Base-by-base conservation (phyloP, 1,140 invertebrate species). In the Eufriesea mexicana region DNA sequence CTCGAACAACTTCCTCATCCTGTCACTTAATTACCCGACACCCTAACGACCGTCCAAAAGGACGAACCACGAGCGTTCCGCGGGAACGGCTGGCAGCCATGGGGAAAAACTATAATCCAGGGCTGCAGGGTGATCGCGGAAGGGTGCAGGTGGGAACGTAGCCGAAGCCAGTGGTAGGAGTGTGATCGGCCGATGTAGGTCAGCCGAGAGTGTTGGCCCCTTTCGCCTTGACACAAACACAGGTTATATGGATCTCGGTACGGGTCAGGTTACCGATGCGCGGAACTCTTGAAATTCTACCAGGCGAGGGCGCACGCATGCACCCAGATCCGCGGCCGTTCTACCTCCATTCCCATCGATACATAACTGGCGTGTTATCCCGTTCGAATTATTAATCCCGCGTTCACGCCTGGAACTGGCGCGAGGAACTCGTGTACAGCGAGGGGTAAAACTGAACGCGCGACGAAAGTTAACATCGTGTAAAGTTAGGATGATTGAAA, bases 171-270 rank as follows among this genome's bases (percentile, higher is more conserved):
- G 35, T 49, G 79, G 86, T 64, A 71, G 85, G 77, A 83, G 80
- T 66, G 85, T 68, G 90, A 91, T 90, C 89, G 87, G 84, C 76
- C 75, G 85, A 92, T 93, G 90, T 92, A 91, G 91, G 92, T 92
- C 91, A 90, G 86, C 76, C 79, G 90, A 91, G 91, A 92, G 88
- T 93, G 85, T 93, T 92, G 90, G 88, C 89, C 91, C 70, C 81
- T 83, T 79, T 92, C 49, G 91, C 92, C 92, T 90, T 93, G 91
- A 93, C 92, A 93, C 89, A 75, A 86, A 91, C 92, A 84, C 91
- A 91, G 90, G 91, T 91, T 93, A 88, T 90, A 90, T 87, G 79
- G 86, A 87, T 87, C 83, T 85, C 83, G 86, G 86, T 84, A 74
- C 81, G 84, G 87, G 74, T 87, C 85, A 87, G 82, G 76, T 80